These are phyloP conservation scores for Troglohyphantes excavatus DNA, from an alignment of 2,888 invertebrate species.

Conservation along the genomic window DNA sequence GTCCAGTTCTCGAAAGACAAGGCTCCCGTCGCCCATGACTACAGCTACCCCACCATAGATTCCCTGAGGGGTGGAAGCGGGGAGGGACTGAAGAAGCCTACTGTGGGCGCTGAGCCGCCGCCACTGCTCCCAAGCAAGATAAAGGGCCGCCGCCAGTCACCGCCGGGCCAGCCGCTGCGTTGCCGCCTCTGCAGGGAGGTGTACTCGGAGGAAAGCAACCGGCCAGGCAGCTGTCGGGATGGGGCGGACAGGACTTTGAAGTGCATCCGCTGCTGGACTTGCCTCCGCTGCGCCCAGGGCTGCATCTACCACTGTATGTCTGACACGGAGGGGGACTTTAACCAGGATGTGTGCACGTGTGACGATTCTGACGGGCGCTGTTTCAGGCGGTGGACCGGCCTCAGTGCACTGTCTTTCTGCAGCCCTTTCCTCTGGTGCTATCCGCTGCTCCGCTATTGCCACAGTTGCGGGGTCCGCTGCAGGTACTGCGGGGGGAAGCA, in stretches of 20 bases:
- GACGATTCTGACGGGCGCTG: constrained; percentile 83
- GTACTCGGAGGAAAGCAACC: constrained; percentile 91
- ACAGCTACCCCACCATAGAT: constrained; percentile 90
- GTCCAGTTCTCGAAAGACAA: constrained; percentile 83
- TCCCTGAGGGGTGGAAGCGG: constrained; percentile 80
- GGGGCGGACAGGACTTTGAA: constrained; percentile 92
- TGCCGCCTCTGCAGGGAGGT: constrained; percentile 84
- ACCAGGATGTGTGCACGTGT: constrained; percentile 90
- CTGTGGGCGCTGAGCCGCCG: constrained; percentile 84
- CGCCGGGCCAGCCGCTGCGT: constrained; percentile 80
- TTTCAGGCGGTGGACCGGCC: constrained; percentile 91
- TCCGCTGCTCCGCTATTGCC: constrained; percentile 91
- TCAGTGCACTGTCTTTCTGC: constrained; percentile 91
- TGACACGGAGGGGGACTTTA: constrained; percentile 93
- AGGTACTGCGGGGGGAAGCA: constrained; percentile 93
- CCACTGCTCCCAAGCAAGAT: constrained; percentile 82
- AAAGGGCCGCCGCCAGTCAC: constrained; percentile 78
- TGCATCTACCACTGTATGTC: constrained; percentile 96
- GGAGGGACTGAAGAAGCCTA: constrained; percentile 81
- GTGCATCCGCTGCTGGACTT: constrained; percentile 91
- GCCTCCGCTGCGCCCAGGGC: constrained; percentile 93
- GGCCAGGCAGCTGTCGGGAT: constrained; percentile 87
- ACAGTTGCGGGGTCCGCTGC: constrained; percentile 91
- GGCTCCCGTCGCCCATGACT: constrained; percentile 86
- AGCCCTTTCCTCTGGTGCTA: constrained; percentile 98